Evolutionary conservation across 2,888 invertebrate species (phyloP), one percentile per base, ranked within the genome.

Genomic region (Drosophila diplacantha): DNA sequence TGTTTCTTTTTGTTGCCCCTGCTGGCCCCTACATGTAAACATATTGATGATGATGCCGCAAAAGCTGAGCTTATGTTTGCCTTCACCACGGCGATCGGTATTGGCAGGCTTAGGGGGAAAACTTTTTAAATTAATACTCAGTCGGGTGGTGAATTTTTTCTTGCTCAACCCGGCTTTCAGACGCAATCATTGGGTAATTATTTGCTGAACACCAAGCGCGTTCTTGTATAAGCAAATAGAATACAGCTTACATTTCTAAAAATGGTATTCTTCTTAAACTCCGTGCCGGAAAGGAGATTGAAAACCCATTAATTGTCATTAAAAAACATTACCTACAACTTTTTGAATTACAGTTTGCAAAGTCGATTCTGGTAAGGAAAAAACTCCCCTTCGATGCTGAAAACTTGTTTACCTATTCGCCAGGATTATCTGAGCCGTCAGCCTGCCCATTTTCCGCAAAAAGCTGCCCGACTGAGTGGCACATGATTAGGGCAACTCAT

Each of bases 401-500:
- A 20, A 47, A 61, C 39, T 39, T 58, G 47, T 59, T 32, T 47
- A 65, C 59, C 35, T 47, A 59, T 52, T 68, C 43, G 9, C 35
- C 32, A 22, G 51, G 39, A 52, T 68, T 59, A 68, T 68, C 68
- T 51, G 37, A 52, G 39, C 51, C n/a, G 35, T 32, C 39, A 39
- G 24, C 63, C 54, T 29, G 11, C 6, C 61, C 44, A 60, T 43
- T 35, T 44, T 9, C 11, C 35, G n/a, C 26, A 47, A 29, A 24
- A 38, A 5, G 34, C 38, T 50, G 56, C 57, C 29, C 26, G n/a
- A 59, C 51, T 52, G 65, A 66, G 68, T 66, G 65, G 65, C 68
- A 68, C 47, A 59, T 72, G 72, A 79, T 82, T 63, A 82, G 69
- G 66, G 60, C 58, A 32, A 50, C 61, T 67, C 61, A 57, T 49